phyloP scores from a whole-genome alignment of 92 coral and sea anemone genomes.

The Parazoanthus swiftii region DNA sequence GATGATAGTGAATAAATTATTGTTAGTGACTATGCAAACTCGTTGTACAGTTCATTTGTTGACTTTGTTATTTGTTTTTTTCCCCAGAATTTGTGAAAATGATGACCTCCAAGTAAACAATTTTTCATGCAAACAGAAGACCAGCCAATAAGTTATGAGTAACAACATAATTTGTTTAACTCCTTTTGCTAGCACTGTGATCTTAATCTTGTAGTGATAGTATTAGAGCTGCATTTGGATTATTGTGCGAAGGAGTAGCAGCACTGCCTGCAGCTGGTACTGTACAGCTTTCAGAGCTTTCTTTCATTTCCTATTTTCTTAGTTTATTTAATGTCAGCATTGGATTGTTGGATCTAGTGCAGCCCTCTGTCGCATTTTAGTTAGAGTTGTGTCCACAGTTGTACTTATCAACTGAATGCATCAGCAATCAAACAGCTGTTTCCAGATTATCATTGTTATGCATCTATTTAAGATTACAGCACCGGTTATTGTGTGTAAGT shows the following conservation, averaged over 20 bases:
- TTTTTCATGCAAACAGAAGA: slow-evolving; percentile 1
- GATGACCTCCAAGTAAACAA: slow-evolving; percentile 28
- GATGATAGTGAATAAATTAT: too few species aligned
- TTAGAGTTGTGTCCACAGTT: slow-evolving; percentile 16
- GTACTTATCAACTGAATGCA: slow-evolving; percentile 24
- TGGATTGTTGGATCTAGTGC: background rate
- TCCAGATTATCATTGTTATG: slow-evolving; percentile 4
- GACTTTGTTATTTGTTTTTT: background rate
- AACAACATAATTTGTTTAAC: background rate
- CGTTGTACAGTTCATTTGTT: too few species aligned
- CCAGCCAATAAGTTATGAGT: slow-evolving; percentile 10
- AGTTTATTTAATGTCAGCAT: slow-evolving; percentile 8
- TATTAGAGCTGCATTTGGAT: background rate
- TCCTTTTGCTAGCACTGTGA: background rate
- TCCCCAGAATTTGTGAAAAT: slow-evolving; percentile 27
- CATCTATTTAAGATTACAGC: slow-evolving; percentile 26
- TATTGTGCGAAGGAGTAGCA: background rate
- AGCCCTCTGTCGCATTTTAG: background rate
- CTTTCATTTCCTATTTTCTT: background rate
- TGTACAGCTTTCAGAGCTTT: background rate
- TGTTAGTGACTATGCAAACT: too few species aligned
- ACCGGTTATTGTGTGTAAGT: slow-evolving; percentile 12
- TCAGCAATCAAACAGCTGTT: slow-evolving; percentile 8
- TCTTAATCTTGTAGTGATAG: background rate
- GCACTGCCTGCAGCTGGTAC: too few species aligned